Base-by-base conservation (phyloP, 64 coral and sea anemone genomes). In the Stylophora pistillata region DNA sequence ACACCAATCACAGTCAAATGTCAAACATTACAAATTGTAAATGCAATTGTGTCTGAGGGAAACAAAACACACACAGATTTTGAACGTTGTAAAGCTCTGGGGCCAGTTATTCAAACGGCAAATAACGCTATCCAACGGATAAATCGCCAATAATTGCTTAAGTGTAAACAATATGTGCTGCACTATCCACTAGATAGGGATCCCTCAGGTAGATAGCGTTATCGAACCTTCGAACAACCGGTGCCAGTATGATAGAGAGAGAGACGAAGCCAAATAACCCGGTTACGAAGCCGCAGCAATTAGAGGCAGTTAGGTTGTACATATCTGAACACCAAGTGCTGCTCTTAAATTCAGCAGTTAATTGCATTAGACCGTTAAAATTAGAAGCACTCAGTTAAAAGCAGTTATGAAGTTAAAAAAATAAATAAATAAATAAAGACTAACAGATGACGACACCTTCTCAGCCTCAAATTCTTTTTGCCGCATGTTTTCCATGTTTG, bases 401-500 rank as follows among this genome's bases (percentile, higher is more conserved):
- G 30, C 60, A 33, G 15, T 66, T 84, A 23, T 1, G 52, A 70
- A 12, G 64, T 4, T 82, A 64, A 58, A 31, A 52, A 81, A 68
- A 29, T 56, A 56, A 74, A 25, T n/a, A n/a, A n/a, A n/a, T n/a
- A 88, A 75, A 60, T 74, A 76, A 89, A 47, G 30, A 76, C 30
- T 53, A 73, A 92, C 58, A 72, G 63, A 54, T 89, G 91, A 89
- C 86, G 70, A 86, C 76, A 96, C 95, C 95, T 96, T 93, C 86
- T 96, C 74, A 78, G 75, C 70, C 56, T 93, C 91, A 72, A 86
- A 56, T 12, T 86, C 70, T 33, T 32, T 87, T 74, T 74, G 91
- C 65, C 91, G 87, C 33, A 59, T 65, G 52, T 74, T 71, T 47
- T 96, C 95, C 56, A 86, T 85, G 85, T 91, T 87, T 21, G 91